phyloP scores from a whole-genome alignment of 2,797 vertebrate genomes.

The Anabas testudineus region DNA sequence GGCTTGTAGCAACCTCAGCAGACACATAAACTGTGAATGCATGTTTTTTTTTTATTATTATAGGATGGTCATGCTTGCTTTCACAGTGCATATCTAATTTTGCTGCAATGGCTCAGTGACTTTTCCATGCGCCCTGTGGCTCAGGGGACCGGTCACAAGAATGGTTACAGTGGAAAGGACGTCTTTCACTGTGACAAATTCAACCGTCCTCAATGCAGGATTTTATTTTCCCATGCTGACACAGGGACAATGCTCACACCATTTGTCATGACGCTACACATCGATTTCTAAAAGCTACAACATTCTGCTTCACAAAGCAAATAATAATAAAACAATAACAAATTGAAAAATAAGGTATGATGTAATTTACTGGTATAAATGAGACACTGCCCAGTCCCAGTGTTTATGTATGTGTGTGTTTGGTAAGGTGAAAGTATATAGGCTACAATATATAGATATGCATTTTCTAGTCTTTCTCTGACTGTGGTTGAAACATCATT shows the following conservation, averaged over 20 bases:
- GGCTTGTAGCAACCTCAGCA: neutral
- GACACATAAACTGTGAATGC: slow-evolving; percentile 15
- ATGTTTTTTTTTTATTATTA: slow-evolving; percentile 16
- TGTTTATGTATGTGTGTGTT: too few relatives aligned
- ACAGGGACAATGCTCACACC: slow-evolving; percentile 8
- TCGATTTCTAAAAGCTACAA: slow-evolving; percentile 3
- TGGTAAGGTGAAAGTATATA: too few relatives aligned
- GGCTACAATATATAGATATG: too few relatives aligned
- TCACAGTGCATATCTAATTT: slow-evolving; percentile 35
- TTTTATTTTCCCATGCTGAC: slow-evolving; percentile 5
- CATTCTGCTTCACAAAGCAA: slow-evolving; percentile 7
- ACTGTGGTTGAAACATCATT: too few relatives aligned
- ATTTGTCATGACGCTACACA: slow-evolving; percentile 18
- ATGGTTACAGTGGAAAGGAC: slow-evolving; percentile 22
- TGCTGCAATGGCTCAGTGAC: slow-evolving; percentile 20
- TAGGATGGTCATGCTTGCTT: slow-evolving; percentile 1
- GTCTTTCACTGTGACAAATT: slow-evolving; percentile 32
- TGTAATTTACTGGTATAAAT: too few relatives aligned
- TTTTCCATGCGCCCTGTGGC: slow-evolving; percentile 4
- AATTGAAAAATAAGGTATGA: too few relatives aligned
- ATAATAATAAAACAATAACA: too few relatives aligned
- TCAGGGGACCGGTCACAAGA: slow-evolving; percentile 14
- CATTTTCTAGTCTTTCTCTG: too few relatives aligned
- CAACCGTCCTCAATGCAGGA: neutral
- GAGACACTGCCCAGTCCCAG: too few relatives aligned